Base-by-base conservation (phyloP, 2,888 invertebrate genomes). In the Watsonalla cultraria region DNA sequence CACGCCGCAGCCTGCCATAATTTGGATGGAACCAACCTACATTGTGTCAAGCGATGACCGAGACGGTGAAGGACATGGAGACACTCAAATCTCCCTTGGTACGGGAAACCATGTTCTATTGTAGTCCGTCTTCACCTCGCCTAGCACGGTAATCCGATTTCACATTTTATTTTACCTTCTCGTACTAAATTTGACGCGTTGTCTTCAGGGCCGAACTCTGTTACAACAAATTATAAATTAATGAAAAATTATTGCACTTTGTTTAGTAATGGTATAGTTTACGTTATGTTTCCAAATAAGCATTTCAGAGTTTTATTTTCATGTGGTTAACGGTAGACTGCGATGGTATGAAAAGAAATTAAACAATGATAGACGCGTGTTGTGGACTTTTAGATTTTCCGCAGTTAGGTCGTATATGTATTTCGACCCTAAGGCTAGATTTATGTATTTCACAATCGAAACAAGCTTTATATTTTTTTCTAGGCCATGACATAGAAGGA, bases 41-140 rank as follows among this genome's bases (percentile, higher is more conserved):
- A 42, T 42, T 42, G 42, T 42, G 37, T 9, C 37, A 9, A 37
- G 37, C 8, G 8, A 11, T 11, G 11, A 37, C 45, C 61, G 62
- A 64, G 68, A 62, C 57, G 50, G 58, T 57, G 69, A 72, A 68
- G 71, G 70, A 64, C 53, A 46, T 34, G 51, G 45, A 52, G 51
- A 51, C 35, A 53, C 45, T 47, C 33, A 14, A 14, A 37, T n/a
- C 45, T 45, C 42, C 13, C 13, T 45, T 54, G 45, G 11, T 51
- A 11, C 47, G 45, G 54, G 48, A 54, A 49, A 24, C 15, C 46
- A 51, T 13, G 24, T 45, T 33, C 49, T 37, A 49, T 49, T 42
- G 42, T 11, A 42, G 42, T 42, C 11, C 8, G 42, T 42, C 24
- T 24, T 24, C 9, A 11, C 11, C 11, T 42, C 42, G 42, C 42